These are phyloP conservation scores for Deilephila elpenor DNA, from an alignment of 2,888 invertebrate genomes.

Conservation along the genomic window DNA sequence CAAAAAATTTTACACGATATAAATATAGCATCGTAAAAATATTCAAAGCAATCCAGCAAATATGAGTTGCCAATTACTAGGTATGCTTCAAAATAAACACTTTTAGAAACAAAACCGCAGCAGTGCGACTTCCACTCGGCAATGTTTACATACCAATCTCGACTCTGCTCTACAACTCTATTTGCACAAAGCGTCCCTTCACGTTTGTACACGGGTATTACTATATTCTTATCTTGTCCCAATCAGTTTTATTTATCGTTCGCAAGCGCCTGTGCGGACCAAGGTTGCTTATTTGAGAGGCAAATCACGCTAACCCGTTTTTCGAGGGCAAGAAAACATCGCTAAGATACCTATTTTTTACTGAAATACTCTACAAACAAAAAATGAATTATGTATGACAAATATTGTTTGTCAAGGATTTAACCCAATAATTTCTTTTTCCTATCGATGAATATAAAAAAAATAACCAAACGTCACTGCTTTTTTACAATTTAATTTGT, in stretches of 20 bases:
- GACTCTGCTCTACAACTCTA: slow-evolving; percentile 44
- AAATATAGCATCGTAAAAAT: too few species aligned
- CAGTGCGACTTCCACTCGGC: slow-evolving; percentile 35
- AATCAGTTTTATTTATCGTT: slow-evolving; percentile 43
- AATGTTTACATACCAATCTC: slow-evolving; percentile 46
- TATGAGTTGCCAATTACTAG: neutral
- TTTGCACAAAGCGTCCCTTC: slow-evolving; percentile 46
- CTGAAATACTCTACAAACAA: neutral
- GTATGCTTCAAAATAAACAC: neutral
- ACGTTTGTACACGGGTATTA: slow-evolving; percentile 42
- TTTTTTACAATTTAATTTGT: too few species aligned
- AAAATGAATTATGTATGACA: neutral
- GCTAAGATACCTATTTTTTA: neutral
- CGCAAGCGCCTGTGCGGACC: neutral
- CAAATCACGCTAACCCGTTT: slow-evolving; percentile 36
- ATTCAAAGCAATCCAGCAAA: too few species aligned
- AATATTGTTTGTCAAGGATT: neutral
- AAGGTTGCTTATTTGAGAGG: slow-evolving; percentile 33
- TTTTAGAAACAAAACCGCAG: neutral
- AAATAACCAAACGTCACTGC: too few species aligned
- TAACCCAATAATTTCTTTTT: neutral
- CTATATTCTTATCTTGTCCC: slow-evolving; percentile 47
- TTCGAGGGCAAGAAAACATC: slow-evolving; percentile 2
- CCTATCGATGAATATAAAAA: too few species aligned
- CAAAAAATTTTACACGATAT: too few species aligned